phyloP scores from a whole-genome alignment of 2,113 vertebrate species.

The Pelecanus crispus region DNA sequence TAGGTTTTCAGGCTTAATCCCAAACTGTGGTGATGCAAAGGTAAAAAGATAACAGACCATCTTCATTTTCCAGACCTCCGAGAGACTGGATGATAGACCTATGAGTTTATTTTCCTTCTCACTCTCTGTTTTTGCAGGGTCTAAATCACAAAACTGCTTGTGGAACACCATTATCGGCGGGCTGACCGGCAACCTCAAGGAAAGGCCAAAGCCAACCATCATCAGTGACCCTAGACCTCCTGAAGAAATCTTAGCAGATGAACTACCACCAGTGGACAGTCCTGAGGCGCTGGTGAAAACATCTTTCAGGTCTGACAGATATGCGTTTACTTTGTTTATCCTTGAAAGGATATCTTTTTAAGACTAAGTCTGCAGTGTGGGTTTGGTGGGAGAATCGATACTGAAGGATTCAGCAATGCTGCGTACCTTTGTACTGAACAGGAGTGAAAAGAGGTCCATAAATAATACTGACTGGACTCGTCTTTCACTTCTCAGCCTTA shows the following conservation, averaged over 20 bases:
- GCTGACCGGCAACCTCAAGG: constrained; percentile 80
- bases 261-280: constrained; percentile 80
- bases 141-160: constrained; percentile 90
- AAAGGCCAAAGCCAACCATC: constrained; percentile 74
- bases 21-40: background rate
- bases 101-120: background rate
- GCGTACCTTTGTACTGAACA: background rate
- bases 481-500: background rate
- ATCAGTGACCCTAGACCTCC: constrained; percentile 79
- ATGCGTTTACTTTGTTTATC: background rate
- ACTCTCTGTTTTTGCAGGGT: constrained; percentile 72
- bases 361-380: background rate
- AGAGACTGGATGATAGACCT: background rate
- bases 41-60: background rate
- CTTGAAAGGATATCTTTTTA: background rate
- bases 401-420: background rate
- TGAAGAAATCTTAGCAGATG: constrained; percentile 91
- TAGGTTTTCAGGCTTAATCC: background rate
- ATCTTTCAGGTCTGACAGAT: constrained; percentile 88
- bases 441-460: background rate
- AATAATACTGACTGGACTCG: background rate
- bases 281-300: constrained; percentile 89
- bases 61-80: background rate
- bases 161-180: constrained; percentile 87
- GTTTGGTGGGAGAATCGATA: background rate